Conservation (phyloP, 2,113 vertebrate species). For the human (Homo sapiens) region DNA sequence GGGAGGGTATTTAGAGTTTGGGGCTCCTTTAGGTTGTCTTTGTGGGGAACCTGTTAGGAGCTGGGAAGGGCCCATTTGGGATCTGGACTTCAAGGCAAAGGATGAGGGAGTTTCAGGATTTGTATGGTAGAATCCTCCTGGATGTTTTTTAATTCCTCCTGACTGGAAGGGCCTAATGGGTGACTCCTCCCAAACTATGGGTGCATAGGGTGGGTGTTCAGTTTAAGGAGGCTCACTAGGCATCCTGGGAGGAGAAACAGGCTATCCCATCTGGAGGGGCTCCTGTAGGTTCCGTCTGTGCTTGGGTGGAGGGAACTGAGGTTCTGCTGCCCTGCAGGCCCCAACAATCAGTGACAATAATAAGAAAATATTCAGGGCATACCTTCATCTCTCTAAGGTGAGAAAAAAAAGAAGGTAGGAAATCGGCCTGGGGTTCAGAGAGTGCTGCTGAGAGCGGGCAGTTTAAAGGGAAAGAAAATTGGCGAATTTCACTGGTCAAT, state of each 20-base stretch:
- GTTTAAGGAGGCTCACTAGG: not conserved
- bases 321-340: not conserved
- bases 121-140: not conserved
- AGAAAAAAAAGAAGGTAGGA: constrained; percentile 58
- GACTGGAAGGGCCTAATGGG: not conserved
- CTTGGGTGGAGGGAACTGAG: constrained; percentile 28
- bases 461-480: constrained; percentile 81
- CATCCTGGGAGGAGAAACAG: not conserved
- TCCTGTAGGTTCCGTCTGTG: not conserved
- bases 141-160: fast-evolving
- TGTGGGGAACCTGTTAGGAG: not conserved
- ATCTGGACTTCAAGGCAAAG: not conserved
- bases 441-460: constrained; percentile 69
- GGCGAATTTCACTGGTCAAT: constrained; percentile 80
- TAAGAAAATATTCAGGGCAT: constrained; percentile 76
- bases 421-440: constrained; percentile 68
- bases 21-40: not conserved
- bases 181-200: not conserved
- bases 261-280: not conserved
- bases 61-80: not conserved
- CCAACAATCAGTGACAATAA: constrained; percentile 68
- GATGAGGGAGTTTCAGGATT: not conserved
- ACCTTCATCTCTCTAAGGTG: constrained; percentile 73
- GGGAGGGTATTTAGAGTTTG: not conserved
- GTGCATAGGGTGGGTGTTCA: not conserved